phyloP scores from a whole-genome alignment of 1,140 invertebrate genomes.

The Drosophila trapezifrons region DNA sequence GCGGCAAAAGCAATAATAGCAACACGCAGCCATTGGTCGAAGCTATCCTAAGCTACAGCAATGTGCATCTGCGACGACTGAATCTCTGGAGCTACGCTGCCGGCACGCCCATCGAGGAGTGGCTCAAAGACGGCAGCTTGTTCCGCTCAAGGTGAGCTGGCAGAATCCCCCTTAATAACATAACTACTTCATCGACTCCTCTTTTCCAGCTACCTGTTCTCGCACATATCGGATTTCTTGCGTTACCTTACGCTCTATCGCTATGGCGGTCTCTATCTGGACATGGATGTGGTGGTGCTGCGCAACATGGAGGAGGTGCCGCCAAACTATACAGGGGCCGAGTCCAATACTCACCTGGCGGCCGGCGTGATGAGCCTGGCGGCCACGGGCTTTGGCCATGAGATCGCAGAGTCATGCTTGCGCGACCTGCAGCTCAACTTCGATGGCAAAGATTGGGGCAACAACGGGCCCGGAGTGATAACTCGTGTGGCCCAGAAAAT shows the following conservation, averaged over 20 bases:
- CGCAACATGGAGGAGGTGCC: conserved; percentile 86
- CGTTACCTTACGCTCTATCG: conserved; percentile 90
- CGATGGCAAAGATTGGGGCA: conserved; percentile 88
- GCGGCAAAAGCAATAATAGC: conserved; percentile 57
- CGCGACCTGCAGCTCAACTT: conserved; percentile 87
- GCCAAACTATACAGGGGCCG: conserved; percentile 88
- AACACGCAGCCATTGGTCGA: conserved; percentile 60
- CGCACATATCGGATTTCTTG: conserved; percentile 88
- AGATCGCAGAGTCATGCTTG: conserved; percentile 86
- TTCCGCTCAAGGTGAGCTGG: conserved; percentile 85
- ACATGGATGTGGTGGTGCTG: conserved; percentile 90
- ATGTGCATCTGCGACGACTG: conserved; percentile 86
- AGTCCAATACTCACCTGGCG: conserved; percentile 86
- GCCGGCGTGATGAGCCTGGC: conserved; percentile 88
- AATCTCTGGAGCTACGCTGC: conserved; percentile 86
- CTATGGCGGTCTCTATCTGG: conserved; percentile 91
- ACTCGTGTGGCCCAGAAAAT: conserved; percentile 87
- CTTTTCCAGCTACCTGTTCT: conserved; percentile 73
- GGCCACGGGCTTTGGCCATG: conserved; percentile 85
- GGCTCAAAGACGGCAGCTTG: conserved; percentile 86
- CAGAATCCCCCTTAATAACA: background rate
- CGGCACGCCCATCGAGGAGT: conserved; percentile 87
- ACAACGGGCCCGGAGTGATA: conserved; percentile 90
- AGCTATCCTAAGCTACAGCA: conserved; percentile 85
- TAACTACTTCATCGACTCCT: background rate